A percentile compares a stretch with the other conserved stretches of the same genome.
Conservation (phyloP, 1,140 invertebrate species). For the Hormaphis cornu region DNA sequence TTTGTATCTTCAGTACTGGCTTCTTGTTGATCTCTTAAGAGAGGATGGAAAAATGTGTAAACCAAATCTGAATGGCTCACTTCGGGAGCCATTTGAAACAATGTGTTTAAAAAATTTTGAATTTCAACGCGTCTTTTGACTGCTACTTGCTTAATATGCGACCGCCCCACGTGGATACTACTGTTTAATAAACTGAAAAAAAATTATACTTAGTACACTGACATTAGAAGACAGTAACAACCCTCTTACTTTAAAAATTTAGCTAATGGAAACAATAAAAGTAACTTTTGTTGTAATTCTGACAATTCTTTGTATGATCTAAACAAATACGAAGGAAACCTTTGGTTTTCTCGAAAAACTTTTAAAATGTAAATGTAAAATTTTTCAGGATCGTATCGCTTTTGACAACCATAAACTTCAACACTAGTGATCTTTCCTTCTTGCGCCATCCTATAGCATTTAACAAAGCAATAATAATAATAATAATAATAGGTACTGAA, state of each 20-base stretch:
- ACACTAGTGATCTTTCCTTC: conserved; percentile 84
- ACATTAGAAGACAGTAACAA: not conserved
- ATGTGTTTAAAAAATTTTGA: conserved; percentile 71
- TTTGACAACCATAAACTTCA: conserved; percentile 80
- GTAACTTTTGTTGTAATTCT: conserved; percentile 91
- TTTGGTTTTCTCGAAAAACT: conserved; percentile 73
- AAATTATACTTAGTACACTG: conserved; percentile 20
- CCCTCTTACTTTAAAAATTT: conserved; percentile 64
- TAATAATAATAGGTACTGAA: not conserved
- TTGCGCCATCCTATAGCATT: conserved; percentile 43
- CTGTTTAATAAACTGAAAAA: conserved; percentile 52
- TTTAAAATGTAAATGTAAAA: conserved; percentile 93
- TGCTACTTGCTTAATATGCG: conserved; percentile 89
- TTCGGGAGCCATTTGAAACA: conserved; percentile 82
- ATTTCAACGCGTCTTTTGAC: conserved; percentile 79
- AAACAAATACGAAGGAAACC: conserved; percentile 76
- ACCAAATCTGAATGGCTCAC: conserved; percentile 92
- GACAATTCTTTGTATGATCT: conserved; percentile 92
- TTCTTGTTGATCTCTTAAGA: conserved; percentile 82
- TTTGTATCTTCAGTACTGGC: conserved; percentile 51
- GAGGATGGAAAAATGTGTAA: conserved; percentile 95
- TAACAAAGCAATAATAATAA: not conserved
- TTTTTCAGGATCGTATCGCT: conserved; percentile 94
- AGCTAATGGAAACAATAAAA: conserved; percentile 80
- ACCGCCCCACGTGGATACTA: conserved; percentile 74